Evolutionary conservation across 2,797 vertebrate species (phyloP), one percentile per base, ranked within the genome.

Genomic region (Bradypodion ventrale): DNA sequence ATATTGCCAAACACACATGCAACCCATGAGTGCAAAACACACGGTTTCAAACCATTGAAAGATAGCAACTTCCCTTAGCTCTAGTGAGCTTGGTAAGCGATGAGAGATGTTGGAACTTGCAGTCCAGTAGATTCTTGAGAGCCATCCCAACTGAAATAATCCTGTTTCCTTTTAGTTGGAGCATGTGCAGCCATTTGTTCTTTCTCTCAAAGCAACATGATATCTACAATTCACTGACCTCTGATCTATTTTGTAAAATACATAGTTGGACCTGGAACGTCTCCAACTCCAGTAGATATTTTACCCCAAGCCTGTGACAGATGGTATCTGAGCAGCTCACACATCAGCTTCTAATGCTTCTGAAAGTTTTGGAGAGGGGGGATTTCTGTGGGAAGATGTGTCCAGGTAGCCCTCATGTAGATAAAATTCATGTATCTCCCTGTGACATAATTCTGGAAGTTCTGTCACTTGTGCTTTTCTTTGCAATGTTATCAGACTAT

Each of bases 101-200:
- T 49, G 46, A 49, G 46, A 49, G 13, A 49, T 49, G 10, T 49
- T 49, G 46, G 46, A 49, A 49, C 46, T 49, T 49, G 46, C 10
- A 49, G 46, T 13, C 46, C 46, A 49, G 8, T 9, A 9, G 32
- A 32, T 15, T 6, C 12, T 32, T 13, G 63, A 66, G 16, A n/a
- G 13, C n/a, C 16, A 66, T 5, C 16, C 3, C n/a, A 12, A 63
- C 32, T 66, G 63, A 66, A 66, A 66, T 12, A 2, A 7, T 37
- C 49, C 68, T 35, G 44, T 79, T 52, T 49, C 5, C 25, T 66
- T 69, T 40, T 44, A 32, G 16, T 49, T 69, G 49, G 37, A 40
- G 7, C 83, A 85, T 89, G 78, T 35, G 82, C 40, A 59, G 66
- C 59, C 37, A 35, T 40, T 29, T 78, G 60, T 37, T 2, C 37